These are phyloP conservation scores for Anarrhichthys ocellatus DNA, from an alignment of 2,113 vertebrate genomes.

Conservation along the genomic window DNA sequence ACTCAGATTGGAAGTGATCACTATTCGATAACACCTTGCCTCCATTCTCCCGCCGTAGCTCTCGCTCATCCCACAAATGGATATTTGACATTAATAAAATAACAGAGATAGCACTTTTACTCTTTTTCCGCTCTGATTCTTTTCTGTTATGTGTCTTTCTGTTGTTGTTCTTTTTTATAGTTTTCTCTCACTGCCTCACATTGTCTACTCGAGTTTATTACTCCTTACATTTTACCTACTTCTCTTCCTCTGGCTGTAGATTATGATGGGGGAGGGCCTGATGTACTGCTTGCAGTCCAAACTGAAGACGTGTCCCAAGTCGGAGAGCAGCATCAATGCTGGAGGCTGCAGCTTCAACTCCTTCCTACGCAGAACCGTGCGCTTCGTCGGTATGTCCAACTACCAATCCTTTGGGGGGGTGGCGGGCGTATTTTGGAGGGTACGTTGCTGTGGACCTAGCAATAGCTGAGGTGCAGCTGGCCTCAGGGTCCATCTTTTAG, in stretches of 20 bases:
- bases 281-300: constrained; percentile 95
- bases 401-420: neutral
- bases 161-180: neutral
- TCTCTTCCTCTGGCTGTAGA: constrained; percentile 77
- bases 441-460: neutral
- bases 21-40: constrained; percentile 56
- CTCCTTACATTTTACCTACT: neutral
- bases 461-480: neutral
- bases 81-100: constrained; percentile 34
- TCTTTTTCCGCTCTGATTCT: neutral
- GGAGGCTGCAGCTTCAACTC: constrained; percentile 98
- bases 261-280: constrained; percentile 95
- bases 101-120: neutral
- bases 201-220: neutral
- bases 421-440: neutral
- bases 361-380: constrained; percentile 94
- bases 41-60: constrained; percentile 25
- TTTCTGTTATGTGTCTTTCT: neutral
- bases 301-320: constrained; percentile 86
- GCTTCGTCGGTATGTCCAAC: constrained; percentile 93
- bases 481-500: neutral
- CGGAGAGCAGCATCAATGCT: constrained; percentile 95
- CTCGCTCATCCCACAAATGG: constrained; percentile 25
- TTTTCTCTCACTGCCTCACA: neutral
- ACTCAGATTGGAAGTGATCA: constrained; percentile 73